These are phyloP conservation scores for Rhogogaster chlorosoma DNA, from an alignment of 2,888 invertebrate species.

Conservation along the genomic window DNA sequence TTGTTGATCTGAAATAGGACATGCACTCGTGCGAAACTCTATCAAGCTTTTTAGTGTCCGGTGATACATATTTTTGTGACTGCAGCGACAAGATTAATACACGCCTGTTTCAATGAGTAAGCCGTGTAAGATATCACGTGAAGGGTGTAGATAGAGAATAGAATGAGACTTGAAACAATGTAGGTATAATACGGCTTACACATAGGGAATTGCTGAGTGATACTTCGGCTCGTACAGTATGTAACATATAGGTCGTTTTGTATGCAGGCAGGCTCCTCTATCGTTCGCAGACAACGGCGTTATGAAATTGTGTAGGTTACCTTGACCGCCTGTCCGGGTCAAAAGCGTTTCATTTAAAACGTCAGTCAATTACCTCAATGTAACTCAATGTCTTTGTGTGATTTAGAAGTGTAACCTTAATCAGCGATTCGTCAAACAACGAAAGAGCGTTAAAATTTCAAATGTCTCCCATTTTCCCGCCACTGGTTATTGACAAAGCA, in stretches of 20 bases:
- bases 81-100: not conserved
- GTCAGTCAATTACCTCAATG: constrained; percentile 31
- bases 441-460: not conserved
- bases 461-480: not conserved
- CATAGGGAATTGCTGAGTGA: not conserved
- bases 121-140: not conserved
- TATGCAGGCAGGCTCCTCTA: constrained; percentile 14
- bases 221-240: not conserved
- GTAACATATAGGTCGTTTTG: constrained; percentile 4
- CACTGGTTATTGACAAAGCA: not conserved
- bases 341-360: constrained; percentile 49
- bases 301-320: constrained; percentile 71
- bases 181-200: not conserved
- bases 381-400: not conserved
- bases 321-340: constrained; percentile 74
- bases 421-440: not conserved
- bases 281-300: constrained; percentile 56
- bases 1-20: too few species aligned
- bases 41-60: too few species aligned
- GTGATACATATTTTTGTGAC: too few species aligned
- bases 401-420: constrained; percentile 10
- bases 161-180: not conserved
- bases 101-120: not conserved
- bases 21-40: too few species aligned
- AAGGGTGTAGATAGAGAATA: not conserved